Evolutionary conservation across 2,797 vertebrate genomes (phyloP).

Genomic region (Phaenicophaeus curvirostris): DNA sequence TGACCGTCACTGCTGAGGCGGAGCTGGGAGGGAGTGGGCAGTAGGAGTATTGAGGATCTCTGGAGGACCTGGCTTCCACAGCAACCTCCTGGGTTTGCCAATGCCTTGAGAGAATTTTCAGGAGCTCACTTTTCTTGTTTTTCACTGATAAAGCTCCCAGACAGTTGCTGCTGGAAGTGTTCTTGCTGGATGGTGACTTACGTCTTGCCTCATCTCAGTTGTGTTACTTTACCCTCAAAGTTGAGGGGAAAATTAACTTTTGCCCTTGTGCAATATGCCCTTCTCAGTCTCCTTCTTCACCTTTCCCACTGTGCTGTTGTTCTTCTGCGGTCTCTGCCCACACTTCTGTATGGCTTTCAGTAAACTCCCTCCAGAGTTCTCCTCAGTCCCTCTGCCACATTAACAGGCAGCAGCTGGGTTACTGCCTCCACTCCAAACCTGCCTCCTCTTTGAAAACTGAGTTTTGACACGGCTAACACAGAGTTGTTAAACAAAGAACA

Average conservation of each 20-base stretch:
- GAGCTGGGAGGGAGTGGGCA: not conserved
- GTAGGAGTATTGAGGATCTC: not conserved
- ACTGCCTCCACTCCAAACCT: not conserved
- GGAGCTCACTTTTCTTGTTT: not conserved
- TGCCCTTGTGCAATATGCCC: not conserved
- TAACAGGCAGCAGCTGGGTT: not conserved
- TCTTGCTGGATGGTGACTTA: not conserved
- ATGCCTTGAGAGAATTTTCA: not conserved
- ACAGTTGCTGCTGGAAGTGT: not conserved
- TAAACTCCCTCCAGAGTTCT: not conserved
- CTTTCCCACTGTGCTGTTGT: not conserved
- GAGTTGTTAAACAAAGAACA: not conserved
- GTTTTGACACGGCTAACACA: rapidly evolving
- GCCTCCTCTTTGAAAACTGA: not conserved
- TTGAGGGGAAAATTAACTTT: not conserved
- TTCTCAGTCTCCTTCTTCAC: not conserved
- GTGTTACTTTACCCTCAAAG: not conserved
- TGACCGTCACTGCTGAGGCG: not conserved
- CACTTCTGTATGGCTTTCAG: not conserved
- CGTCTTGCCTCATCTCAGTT: not conserved
- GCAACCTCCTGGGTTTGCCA: not conserved
- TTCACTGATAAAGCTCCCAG: not conserved
- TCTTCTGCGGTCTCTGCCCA: not conserved
- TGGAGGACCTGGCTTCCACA: not conserved
- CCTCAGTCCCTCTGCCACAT: not conserved